Evolutionary conservation across 1,140 invertebrate genomes (phyloP).

Genomic region (Drosophila ohnishii): DNA sequence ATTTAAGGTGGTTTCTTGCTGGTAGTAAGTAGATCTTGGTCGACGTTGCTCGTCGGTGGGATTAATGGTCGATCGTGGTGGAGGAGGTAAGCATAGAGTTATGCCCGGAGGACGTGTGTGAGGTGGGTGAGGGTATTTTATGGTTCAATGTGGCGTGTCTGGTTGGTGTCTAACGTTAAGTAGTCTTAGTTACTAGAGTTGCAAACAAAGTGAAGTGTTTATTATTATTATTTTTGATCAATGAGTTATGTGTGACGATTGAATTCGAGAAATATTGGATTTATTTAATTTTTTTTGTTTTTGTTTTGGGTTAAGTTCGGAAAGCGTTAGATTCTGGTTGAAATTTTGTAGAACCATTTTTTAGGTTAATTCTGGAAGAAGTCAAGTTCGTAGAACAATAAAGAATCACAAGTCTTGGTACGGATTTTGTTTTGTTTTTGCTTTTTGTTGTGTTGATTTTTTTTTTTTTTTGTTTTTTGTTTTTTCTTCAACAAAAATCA

Average conservation of each 20-base stretch:
- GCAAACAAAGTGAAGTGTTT: slow-evolving; percentile 76
- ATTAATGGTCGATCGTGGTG: slow-evolving; percentile 39
- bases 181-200: slow-evolving; percentile 66
- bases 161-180: slow-evolving; percentile 62
- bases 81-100: slow-evolving; percentile 55
- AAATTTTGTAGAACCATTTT: slow-evolving; percentile 21
- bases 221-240: slow-evolving; percentile 61
- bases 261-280: slow-evolving; percentile 38
- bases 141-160: slow-evolving; percentile 31
- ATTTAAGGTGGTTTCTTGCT: slow-evolving; percentile 34
- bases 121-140: slow-evolving; percentile 21
- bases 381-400: slow-evolving; percentile 29
- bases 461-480: slow-evolving; percentile 38
- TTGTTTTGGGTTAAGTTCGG: slow-evolving; percentile 46
- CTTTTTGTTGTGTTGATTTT: slow-evolving; percentile 55
- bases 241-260: slow-evolving; percentile 75
- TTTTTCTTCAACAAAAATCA: slow-evolving; percentile 80
- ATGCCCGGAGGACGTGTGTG: slow-evolving; percentile 36
- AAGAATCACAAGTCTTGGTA: slow-evolving; percentile 65
- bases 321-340: slow-evolving; percentile 67
- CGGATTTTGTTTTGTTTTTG: slow-evolving; percentile 52
- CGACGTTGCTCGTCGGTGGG: slow-evolving; percentile 25
- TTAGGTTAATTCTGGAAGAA: slow-evolving; percentile 31
- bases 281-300: slow-evolving; percentile 25
- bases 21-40: slow-evolving; percentile 26